Percentiles rank a stretch among this genome's conserved stretches.
phyloP scores from a whole-genome alignment of 2,113 vertebrate genomes.

The Catharus minimus region DNA sequence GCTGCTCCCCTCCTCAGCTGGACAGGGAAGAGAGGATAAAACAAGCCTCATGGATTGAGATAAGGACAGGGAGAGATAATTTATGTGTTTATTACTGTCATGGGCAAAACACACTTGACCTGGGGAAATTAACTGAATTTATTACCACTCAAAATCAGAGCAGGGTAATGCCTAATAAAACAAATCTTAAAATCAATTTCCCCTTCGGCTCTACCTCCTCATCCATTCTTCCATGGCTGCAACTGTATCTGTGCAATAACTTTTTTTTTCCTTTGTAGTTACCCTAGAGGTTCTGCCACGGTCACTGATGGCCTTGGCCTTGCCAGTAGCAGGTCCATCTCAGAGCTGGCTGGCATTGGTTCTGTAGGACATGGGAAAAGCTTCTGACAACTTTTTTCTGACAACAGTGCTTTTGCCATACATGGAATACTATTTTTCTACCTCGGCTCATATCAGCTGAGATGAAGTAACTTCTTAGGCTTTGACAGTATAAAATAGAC shows the following conservation, averaged over 20 bases:
- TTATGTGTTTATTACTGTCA: not conserved
- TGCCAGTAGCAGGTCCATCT: not conserved
- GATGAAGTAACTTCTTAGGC: not conserved
- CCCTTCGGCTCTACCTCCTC: not conserved
- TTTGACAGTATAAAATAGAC: not conserved
- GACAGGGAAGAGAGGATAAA: not conserved
- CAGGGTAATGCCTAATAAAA: not conserved
- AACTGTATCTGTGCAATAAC: not conserved
- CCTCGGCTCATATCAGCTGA: not conserved
- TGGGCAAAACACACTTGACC: not conserved
- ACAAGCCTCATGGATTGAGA: not conserved
- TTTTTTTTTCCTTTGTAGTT: not conserved
- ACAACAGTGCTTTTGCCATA: not conserved
- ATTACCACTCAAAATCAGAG: not conserved
- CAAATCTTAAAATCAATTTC: not conserved
- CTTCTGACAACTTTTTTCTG: not conserved
- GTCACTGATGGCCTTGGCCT: not conserved
- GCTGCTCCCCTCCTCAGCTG: not conserved
- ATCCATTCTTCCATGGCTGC: accelerated
- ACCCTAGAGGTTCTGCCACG: not conserved
- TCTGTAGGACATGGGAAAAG: not conserved
- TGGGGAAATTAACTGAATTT: not conserved
- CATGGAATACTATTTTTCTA: not conserved
- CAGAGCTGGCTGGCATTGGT: not conserved
- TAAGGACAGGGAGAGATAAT: too few relatives aligned